Base-by-base conservation (phyloP, 2,113 vertebrate genomes). In the Trinectes maculatus region DNA sequence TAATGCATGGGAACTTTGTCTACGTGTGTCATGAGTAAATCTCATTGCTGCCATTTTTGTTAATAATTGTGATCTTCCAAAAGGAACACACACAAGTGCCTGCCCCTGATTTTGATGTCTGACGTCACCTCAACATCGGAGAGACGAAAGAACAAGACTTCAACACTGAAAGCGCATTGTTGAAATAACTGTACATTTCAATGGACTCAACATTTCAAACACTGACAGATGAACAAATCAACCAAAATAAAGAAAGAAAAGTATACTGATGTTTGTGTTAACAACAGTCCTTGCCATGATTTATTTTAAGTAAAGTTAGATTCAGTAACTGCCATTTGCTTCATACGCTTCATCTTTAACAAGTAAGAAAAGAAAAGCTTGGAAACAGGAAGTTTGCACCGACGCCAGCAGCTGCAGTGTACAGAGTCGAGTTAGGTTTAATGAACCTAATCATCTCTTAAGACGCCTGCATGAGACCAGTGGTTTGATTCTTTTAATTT, bases 21-120 rank as follows among this genome's bases (percentile, higher is more conserved):
- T n/a, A n/a, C n/a, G n/a, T n/a, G n/a, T n/a, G n/a, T n/a, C n/a
- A 6, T 28, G 21, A 25, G n/a, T 13, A 9, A 4, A 15, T 55
- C 1, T 5, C 5, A 4, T 33, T 37, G 31, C 16, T 22, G 8
- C 0, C 11, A 13, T 54, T 49, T 40, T 31, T 49, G 12, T 8
- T 16, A 39, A 57, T 39, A 1, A 2, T 37, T 66, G 15, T 71
- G 18, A 21, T 79, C 12, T 64, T 59, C n/a, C 42, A 9, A 47
- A 61, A 87, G 86, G 73, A 73, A 2, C 6, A 40, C 18, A 28
- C 60, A 25, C 21, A 36, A 5, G 26, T 8, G 1, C 1, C 49
- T 0, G 3, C 47, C 48, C 19, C 72, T 16, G 69, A 86, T 12
- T 86, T 74, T 37, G 58, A 85, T 3, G 9, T 74, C 18, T 89